Conservation (phyloP, 2,888 invertebrate genomes). For the Eupithecia subfuscata region DNA sequence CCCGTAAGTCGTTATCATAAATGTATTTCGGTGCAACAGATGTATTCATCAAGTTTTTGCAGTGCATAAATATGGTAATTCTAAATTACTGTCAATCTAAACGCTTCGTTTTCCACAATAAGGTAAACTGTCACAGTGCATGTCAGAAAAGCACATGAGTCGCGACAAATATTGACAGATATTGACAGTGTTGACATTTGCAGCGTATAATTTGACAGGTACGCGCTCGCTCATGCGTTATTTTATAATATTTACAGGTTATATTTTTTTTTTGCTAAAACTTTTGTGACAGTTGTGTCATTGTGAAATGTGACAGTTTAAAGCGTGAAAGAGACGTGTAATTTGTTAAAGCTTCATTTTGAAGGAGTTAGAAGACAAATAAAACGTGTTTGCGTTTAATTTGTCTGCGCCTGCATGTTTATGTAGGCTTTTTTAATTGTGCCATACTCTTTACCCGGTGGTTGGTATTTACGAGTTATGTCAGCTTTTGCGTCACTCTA, state of each 20-base stretch:
- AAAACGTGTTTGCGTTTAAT: too few species aligned
- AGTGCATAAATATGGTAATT: constrained; percentile 30
- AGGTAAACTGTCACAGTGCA: constrained; percentile 31
- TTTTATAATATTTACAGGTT: constrained; percentile 8
- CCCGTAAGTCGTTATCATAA: constrained; percentile 11
- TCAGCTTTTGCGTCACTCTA: too few species aligned
- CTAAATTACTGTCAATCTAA: constrained; percentile 33
- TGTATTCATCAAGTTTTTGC: constrained; percentile 28
- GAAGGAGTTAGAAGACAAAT: neutral
- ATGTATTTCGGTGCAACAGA: constrained; percentile 29
- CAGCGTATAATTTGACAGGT: constrained; percentile 27
- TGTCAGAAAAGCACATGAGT: constrained; percentile 9
- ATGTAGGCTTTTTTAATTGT: too few species aligned
- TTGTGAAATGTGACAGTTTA: constrained; percentile 18
- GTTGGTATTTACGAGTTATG: too few species aligned
- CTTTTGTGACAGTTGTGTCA: too few species aligned
- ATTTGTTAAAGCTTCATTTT: constrained; percentile 20
- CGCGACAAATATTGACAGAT: constrained; percentile 23
- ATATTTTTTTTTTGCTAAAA: neutral
- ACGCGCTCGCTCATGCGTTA: neutral
- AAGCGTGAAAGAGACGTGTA: neutral
- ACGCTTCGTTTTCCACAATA: constrained; percentile 28
- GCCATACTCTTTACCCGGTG: neutral
- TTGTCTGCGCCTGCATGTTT: too few species aligned
- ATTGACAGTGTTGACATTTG: constrained; percentile 34